These are phyloP conservation scores for Hylomyscus alleni DNA, from an alignment of 2,797 vertebrate genomes.

Conservation along the genomic window DNA sequence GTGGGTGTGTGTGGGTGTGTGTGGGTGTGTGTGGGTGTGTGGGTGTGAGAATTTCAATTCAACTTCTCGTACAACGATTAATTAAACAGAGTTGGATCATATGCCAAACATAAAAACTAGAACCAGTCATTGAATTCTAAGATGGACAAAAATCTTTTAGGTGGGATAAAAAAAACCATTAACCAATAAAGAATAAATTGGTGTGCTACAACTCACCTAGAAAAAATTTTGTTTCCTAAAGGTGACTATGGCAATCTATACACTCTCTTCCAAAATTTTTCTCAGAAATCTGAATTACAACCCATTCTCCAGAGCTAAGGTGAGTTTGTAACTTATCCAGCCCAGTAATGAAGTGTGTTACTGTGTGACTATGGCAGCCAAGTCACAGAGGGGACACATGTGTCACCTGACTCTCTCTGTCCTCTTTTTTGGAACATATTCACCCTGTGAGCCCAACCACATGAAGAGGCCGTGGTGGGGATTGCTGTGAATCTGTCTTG, in stretches of 20 bases:
- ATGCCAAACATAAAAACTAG: slow-evolving; percentile 24
- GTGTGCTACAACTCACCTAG: not conserved
- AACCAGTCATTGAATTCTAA: not conserved
- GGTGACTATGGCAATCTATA: not conserved
- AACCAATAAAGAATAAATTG: slow-evolving; percentile 17
- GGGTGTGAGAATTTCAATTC: not conserved
- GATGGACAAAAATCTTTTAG: slow-evolving; percentile 52
- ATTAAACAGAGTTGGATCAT: slow-evolving; percentile 50
- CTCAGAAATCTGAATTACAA: not conserved
- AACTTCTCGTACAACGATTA: not conserved
- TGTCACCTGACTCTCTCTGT: not conserved
- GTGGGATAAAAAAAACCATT: not conserved
- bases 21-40: not conserved
- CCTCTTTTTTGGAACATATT: not conserved
- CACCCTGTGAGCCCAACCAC: not conserved
- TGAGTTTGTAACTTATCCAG: not conserved
- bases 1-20: not conserved
- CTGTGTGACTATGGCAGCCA: not conserved
- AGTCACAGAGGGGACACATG: not conserved
- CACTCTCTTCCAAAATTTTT: not conserved
- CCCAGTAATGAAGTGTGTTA: not conserved
- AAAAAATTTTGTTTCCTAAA: not conserved
- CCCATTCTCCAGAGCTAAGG: not conserved
- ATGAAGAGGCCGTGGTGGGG: not conserved
- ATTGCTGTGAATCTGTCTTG: not conserved